Percentiles rank a stretch among this genome's conserved stretches.
Evolutionary conservation across 2,888 invertebrate genomes (phyloP).

Genomic region (Allophyes oxyacanthae): DNA sequence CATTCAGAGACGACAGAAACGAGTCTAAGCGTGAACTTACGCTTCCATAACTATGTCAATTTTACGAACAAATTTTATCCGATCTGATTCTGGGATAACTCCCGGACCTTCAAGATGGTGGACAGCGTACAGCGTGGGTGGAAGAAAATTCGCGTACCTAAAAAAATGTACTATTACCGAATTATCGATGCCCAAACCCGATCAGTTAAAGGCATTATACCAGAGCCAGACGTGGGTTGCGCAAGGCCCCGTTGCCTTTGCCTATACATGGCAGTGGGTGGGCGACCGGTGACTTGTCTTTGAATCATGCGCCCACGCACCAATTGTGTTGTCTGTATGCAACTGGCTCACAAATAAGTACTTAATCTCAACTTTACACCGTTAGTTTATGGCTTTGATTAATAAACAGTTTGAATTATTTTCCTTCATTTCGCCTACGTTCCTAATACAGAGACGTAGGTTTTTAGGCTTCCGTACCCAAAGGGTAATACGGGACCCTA

Average conservation of each 20-base stretch:
- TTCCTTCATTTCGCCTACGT: constrained; percentile 1
- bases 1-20: too few species aligned
- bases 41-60: too few species aligned
- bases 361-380: constrained; percentile 35
- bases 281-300: constrained; percentile 74
- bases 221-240: constrained; percentile 70
- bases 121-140: too few species aligned
- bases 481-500: too few species aligned
- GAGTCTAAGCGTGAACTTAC: too few species aligned
- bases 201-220: constrained; percentile 51
- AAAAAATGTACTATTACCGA: constrained; percentile 33
- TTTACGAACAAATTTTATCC: too few species aligned
- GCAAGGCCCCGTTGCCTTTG: constrained; percentile 67
- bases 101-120: too few species aligned
- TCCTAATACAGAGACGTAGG: background rate
- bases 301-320: constrained; percentile 81
- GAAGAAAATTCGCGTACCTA: too few species aligned
- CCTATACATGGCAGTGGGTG: constrained; percentile 70
- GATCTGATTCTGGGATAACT: too few species aligned
- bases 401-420: constrained; percentile 20
- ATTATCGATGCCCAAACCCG: constrained; percentile 58
- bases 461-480: too few species aligned
- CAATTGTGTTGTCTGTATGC: constrained; percentile 71
- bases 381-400: constrained; percentile 38
- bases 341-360: constrained; percentile 62